Evolutionary conservation across 1,140 invertebrate species (phyloP).

Genomic region (Pteromalus puparum): DNA sequence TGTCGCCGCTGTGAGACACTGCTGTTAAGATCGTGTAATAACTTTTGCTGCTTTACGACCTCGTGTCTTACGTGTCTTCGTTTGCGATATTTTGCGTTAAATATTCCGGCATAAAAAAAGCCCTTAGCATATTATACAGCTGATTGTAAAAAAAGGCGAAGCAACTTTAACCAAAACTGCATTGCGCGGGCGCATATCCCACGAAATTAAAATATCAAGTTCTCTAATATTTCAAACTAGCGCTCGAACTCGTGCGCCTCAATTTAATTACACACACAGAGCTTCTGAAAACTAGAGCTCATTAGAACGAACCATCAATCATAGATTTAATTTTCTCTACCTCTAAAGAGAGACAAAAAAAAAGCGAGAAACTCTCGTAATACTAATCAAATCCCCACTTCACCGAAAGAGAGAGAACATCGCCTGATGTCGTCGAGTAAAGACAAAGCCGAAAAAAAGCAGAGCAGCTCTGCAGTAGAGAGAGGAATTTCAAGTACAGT

Average conservation of each 20-base stretch:
- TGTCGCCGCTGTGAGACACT: too few relatives aligned
- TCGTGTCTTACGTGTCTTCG: too few relatives aligned
- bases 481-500: slow-evolving; percentile 15
- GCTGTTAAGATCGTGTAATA: too few relatives aligned
- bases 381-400: too few relatives aligned
- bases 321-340: neutral
- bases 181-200: too few relatives aligned
- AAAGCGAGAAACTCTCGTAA: neutral
- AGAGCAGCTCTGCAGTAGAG: neutral
- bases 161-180: too few relatives aligned
- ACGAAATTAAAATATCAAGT: neutral
- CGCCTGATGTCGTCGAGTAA: neutral
- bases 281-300: neutral
- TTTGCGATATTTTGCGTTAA: too few relatives aligned
- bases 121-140: too few relatives aligned
- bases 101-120: too few relatives aligned
- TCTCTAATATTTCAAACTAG: neutral
- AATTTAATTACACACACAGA: neutral
- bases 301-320: neutral
- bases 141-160: too few relatives aligned
- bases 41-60: too few relatives aligned
- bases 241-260: neutral
- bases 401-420: neutral
- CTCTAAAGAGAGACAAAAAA: neutral
- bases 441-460: neutral